Percentiles rank a stretch among this genome's conserved stretches.
Evolutionary conservation across 2,113 vertebrate species (phyloP).

Genomic region (Nicator chloris): DNA sequence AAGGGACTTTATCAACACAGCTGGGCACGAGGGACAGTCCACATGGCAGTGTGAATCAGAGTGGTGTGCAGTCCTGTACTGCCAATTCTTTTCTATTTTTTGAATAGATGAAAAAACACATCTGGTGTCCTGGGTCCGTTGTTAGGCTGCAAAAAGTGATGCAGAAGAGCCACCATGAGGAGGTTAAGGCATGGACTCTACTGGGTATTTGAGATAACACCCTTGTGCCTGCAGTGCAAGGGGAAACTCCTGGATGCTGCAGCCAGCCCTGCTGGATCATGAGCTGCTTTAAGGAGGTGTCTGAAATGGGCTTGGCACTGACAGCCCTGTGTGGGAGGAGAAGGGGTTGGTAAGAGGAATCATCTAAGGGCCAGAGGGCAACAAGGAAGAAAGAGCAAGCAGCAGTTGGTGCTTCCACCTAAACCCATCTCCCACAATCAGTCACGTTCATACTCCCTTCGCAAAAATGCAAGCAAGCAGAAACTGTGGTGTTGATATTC

Average conservation of each 20-base stretch:
- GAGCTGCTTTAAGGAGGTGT: neutral
- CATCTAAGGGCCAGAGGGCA: neutral
- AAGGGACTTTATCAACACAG: neutral
- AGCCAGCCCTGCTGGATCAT: neutral
- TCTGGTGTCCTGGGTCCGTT: rapidly evolving
- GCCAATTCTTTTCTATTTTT: neutral
- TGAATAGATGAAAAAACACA: neutral
- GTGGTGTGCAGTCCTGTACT: neutral
- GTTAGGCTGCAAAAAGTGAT: neutral
- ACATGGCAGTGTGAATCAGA: rapidly evolving
- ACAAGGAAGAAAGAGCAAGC: neutral
- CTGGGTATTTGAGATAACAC: neutral
- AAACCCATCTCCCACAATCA: neutral
- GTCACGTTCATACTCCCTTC: neutral
- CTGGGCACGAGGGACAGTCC: neutral
- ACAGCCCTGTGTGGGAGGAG: neutral
- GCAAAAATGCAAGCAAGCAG: neutral
- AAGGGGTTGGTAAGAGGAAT: neutral
- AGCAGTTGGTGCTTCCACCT: neutral
- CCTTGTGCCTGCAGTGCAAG: neutral
- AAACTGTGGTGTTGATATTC: neutral
- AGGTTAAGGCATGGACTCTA: neutral
- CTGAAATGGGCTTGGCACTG: neutral
- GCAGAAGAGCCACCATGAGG: neutral
- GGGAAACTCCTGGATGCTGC: neutral